These are phyloP conservation scores for Achatina immaculata DNA, from an alignment of 1,140 invertebrate species.

Conservation along the genomic window DNA sequence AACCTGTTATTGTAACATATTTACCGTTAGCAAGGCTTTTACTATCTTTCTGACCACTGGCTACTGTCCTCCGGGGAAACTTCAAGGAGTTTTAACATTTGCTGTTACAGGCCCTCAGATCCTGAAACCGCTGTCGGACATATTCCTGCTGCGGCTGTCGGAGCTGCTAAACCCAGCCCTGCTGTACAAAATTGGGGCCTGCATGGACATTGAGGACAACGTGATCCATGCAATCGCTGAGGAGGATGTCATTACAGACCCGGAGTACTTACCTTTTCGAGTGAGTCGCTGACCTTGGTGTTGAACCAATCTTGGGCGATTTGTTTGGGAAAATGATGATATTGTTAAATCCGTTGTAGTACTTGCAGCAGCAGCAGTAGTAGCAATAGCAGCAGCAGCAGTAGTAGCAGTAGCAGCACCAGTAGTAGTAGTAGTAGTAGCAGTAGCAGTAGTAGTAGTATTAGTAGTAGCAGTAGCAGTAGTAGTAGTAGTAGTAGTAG, in stretches of 20 bases:
- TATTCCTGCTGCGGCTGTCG: not conserved
- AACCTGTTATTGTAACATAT: no score
- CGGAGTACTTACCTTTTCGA: slow-evolving; percentile 20
- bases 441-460: no score
- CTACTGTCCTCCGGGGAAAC: no score
- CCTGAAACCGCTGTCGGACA: slow-evolving; percentile 21
- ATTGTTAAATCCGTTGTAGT: no score
- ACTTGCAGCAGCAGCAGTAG: not conserved
- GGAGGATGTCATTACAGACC: slow-evolving; percentile 20
- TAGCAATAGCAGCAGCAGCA: not conserved
- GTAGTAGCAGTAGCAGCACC: not conserved
- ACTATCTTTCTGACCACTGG: no score
- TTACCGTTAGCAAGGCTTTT: no score
- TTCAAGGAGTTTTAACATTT: no score
- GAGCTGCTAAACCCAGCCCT: not conserved
- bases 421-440: not conserved
- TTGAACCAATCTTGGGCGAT: not conserved
- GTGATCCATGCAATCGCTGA: slow-evolving; percentile 13
- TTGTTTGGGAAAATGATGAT: no score
- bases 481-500: slow-evolving; percentile 12
- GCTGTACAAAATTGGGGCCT: slow-evolving; percentile 10
- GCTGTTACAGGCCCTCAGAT: slow-evolving; percentile 15
- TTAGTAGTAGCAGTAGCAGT: no score
- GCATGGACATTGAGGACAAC: slow-evolving; percentile 32
- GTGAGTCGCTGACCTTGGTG: not conserved